Conservation (phyloP, 2,888 invertebrate genomes). For the Hoplodrina blanda region DNA sequence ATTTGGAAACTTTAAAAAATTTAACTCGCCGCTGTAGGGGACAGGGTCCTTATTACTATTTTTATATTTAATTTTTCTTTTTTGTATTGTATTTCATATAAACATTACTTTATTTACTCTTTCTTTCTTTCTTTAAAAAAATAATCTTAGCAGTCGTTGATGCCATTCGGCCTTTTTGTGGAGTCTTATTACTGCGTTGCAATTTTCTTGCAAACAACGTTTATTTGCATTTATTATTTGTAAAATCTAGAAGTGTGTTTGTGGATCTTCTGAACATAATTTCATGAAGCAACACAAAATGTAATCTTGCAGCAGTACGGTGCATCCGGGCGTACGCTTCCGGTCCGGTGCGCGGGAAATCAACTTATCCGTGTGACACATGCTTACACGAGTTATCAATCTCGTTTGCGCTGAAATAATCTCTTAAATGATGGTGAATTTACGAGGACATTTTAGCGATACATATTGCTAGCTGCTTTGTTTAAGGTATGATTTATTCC, state of each 20-base stretch:
- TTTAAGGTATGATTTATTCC: too few species aligned
- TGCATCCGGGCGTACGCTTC: constrained; percentile 67
- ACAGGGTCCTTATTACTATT: too few species aligned
- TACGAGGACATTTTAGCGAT: constrained; percentile 13
- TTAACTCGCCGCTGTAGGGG: too few species aligned
- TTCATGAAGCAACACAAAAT: constrained; percentile 35
- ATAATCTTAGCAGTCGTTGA: background rate
- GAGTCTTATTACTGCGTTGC: background rate
- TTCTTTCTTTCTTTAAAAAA: too few species aligned
- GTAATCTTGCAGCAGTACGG: constrained; percentile 52
- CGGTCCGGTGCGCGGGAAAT: constrained; percentile 72
- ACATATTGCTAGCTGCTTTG: background rate
- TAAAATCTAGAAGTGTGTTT: background rate
- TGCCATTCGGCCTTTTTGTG: background rate
- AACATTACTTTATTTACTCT: too few species aligned
- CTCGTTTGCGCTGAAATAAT: constrained; percentile 41
- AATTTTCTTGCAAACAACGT: background rate
- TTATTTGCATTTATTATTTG: background rate
- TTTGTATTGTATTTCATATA: too few species aligned
- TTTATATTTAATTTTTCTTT: too few species aligned
- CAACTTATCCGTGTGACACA: constrained; percentile 63
- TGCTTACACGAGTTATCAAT: constrained; percentile 27
- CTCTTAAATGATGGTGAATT: constrained; percentile 19
- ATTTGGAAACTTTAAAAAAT: too few species aligned
- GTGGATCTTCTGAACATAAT: constrained; percentile 26